Conservation (phyloP, 2,113 vertebrate species). For the Aepyceros melampus region DNA sequence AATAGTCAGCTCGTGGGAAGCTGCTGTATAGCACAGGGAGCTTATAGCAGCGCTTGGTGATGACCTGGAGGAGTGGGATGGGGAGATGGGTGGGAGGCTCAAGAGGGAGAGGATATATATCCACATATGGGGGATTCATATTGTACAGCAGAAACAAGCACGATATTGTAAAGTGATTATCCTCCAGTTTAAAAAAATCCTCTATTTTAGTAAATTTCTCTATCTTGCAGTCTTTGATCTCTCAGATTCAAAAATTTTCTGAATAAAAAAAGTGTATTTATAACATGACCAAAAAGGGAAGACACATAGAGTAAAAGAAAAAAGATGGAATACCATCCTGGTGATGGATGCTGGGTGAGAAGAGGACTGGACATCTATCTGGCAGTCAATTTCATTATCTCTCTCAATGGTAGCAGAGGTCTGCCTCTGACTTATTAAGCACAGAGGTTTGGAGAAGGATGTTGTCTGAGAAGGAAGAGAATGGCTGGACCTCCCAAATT, state of each 20-base stretch:
- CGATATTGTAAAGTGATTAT: not conserved
- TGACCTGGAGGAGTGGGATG: not conserved
- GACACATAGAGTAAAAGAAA: not conserved
- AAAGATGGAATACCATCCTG: not conserved
- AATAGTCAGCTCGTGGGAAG: not conserved
- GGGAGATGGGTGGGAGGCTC: rapidly evolving
- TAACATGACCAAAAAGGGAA: not conserved
- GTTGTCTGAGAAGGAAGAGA: not conserved
- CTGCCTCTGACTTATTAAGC: not conserved
- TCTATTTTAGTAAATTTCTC: not conserved
- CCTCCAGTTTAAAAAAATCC: not conserved
- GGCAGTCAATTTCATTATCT: not conserved
- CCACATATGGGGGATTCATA: not conserved
- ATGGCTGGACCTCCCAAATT: not conserved
- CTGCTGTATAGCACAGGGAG: not conserved
- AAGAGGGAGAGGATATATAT: not conserved
- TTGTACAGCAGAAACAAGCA: not conserved
- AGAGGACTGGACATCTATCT: not conserved
- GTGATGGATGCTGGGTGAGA: not conserved
- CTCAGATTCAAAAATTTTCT: not conserved
- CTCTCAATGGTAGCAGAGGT: not conserved
- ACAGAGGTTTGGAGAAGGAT: not conserved
- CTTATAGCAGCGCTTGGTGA: not conserved
- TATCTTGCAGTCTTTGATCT: not conserved
- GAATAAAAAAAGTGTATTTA: not conserved